Conservation (phyloP, 92 coral and sea anemone species). For the Metridium senile region DNA sequence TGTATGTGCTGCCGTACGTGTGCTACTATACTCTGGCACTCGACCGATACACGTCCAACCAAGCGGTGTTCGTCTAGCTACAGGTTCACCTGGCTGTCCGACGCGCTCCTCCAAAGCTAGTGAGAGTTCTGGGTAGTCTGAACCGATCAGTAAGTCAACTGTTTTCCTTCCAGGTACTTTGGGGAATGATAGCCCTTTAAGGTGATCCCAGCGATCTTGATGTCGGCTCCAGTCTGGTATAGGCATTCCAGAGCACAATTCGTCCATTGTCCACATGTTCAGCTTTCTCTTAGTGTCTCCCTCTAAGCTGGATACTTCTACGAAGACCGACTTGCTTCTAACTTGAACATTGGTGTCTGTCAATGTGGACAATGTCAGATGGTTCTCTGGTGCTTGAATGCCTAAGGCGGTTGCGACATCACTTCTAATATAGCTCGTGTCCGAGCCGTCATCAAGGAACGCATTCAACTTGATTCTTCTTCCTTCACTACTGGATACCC, state of each 20-base stretch:
- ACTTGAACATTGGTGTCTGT: constrained; percentile 25
- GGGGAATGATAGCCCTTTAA: constrained; percentile 36
- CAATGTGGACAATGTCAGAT: constrained; percentile 28
- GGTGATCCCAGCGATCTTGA: constrained; percentile 44
- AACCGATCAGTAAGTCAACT: constrained; percentile 46
- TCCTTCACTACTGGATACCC: constrained; percentile 27
- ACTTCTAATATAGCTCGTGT: constrained; percentile 34
- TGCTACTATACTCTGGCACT: constrained; percentile 14
- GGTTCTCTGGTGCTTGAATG: neutral
- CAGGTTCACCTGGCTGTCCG: constrained; percentile 39
- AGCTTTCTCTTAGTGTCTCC: constrained; percentile 16
- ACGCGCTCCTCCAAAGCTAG: constrained; percentile 34
- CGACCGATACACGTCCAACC: constrained; percentile 59
- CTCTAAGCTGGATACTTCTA: constrained; percentile 26
- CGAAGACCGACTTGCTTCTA: constrained; percentile 8
- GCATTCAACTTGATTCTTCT: constrained; percentile 29
- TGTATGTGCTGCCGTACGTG: constrained; percentile 15
- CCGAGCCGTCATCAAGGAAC: constrained; percentile 49
- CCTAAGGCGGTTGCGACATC: constrained; percentile 33
- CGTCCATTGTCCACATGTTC: constrained; percentile 28
- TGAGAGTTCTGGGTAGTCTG: constrained; percentile 49
- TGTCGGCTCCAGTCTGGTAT: constrained; percentile 55
- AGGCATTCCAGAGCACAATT: constrained; percentile 42
- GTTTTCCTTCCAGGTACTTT: constrained; percentile 46
- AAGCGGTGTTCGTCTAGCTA: constrained; percentile 39